Conservation (phyloP, 2,888 invertebrate genomes). For the Stenodema calcarata region DNA sequence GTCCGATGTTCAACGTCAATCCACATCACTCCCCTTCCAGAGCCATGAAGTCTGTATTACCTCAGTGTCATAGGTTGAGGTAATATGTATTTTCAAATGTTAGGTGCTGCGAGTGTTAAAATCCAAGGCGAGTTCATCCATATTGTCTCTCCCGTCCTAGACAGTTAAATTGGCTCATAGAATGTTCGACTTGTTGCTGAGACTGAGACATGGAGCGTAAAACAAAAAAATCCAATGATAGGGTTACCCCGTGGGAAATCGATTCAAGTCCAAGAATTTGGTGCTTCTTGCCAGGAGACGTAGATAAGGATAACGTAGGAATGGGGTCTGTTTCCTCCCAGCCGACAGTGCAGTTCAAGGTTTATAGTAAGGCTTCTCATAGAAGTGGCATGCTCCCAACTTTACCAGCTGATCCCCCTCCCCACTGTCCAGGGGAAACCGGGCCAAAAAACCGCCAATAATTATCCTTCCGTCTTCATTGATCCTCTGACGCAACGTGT, state of each 20-base stretch:
- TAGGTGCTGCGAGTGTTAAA: too few relatives aligned
- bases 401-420: conserved; percentile 34
- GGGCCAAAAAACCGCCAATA: conserved; percentile 46
- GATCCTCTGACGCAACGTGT: conserved; percentile 37
- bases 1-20: too few relatives aligned
- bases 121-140: too few relatives aligned
- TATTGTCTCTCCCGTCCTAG: too few relatives aligned
- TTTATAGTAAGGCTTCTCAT: conserved; percentile 16
- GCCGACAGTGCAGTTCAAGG: conserved; percentile 39
- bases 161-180: not conserved
- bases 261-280: not conserved
- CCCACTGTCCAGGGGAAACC: conserved; percentile 6
- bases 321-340: not conserved
- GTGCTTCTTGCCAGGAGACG: not conserved
- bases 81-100: too few relatives aligned
- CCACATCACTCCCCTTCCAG: too few relatives aligned
- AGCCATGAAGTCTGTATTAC: too few relatives aligned
- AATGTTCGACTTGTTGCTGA: not conserved
- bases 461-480: conserved; percentile 44
- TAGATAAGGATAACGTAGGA: not conserved
- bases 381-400: conserved; percentile 41
- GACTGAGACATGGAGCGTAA: not conserved
- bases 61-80: too few relatives aligned
- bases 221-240: not conserved
- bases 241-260: not conserved